These are phyloP conservation scores for Huso huso DNA, from an alignment of 2,797 vertebrate genomes.

Conservation along the genomic window DNA sequence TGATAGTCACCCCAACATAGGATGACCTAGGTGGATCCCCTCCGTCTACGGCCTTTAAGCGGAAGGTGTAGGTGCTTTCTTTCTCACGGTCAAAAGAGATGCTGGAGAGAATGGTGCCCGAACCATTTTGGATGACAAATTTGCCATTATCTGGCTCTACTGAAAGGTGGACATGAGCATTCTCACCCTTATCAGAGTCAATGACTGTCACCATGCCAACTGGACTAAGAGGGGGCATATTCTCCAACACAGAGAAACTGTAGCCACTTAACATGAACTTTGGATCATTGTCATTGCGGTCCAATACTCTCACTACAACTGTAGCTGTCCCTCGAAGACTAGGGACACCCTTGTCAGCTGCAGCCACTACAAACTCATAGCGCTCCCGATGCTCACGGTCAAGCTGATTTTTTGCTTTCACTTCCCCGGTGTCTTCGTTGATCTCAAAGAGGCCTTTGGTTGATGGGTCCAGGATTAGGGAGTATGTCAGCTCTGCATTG, in stretches of 20 bases:
- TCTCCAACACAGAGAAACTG: conserved; percentile 93
- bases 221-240: conserved; percentile 85
- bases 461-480: conserved; percentile 61
- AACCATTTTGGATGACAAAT: conserved; percentile 94
- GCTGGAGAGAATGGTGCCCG: conserved; percentile 88
- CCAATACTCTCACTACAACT: conserved; percentile 79
- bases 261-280: conserved; percentile 93
- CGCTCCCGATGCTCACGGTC: conserved; percentile 81
- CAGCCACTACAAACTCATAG: conserved; percentile 83
- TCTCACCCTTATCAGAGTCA: conserved; percentile 86
- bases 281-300: conserved; percentile 96
- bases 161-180: conserved; percentile 72
- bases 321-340: conserved; percentile 87
- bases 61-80: conserved; percentile 92
- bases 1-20: conserved; percentile 92
- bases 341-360: conserved; percentile 82
- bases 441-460: conserved; percentile 80
- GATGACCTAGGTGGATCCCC: conserved; percentile 87
- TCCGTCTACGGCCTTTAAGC: conserved; percentile 82
- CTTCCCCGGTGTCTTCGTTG: conserved; percentile 70
- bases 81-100: conserved; percentile 95
- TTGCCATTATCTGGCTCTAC: conserved; percentile 93
- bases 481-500: conserved; percentile 84
- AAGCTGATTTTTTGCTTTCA: conserved; percentile 77
- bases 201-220: conserved; percentile 94